A percentile compares a stretch with the other conserved stretches of the same genome.
Conservation (phyloP, 2,888 invertebrate genomes). For the Dichetophora obliterata region DNA sequence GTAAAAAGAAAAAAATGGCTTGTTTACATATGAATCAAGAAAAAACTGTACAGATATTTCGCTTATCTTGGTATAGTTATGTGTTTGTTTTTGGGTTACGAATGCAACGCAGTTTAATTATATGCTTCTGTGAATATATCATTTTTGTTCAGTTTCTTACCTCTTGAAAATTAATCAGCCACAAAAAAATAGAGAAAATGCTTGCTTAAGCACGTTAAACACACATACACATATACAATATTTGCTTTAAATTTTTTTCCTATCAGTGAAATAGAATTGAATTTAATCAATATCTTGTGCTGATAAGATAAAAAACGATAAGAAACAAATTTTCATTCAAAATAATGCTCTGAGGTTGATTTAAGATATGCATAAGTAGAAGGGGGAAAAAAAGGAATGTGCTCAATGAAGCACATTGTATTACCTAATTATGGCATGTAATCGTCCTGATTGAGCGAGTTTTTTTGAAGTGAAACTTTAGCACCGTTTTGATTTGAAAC, state of each 20-base stretch:
- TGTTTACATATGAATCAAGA: neutral
- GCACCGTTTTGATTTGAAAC: no score
- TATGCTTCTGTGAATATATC: neutral
- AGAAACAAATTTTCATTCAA: no score
- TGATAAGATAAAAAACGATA: no score
- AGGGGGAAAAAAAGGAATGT: no score
- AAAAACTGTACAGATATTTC: neutral
- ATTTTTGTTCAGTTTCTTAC: neutral
- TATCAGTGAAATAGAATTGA: neutral
- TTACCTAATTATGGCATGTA: no score
- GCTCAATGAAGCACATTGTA: no score
- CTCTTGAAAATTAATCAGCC: neutral
- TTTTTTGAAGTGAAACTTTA: no score
- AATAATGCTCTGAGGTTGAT: no score
- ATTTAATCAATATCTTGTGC: no score
- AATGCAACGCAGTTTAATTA: constrained; percentile 1
- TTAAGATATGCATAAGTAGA: no score
- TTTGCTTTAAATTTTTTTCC: neutral
- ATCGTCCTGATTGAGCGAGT: no score
- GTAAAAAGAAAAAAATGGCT: neutral
- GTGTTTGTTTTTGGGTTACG: neutral
- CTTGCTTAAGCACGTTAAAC: neutral
- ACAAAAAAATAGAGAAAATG: neutral
- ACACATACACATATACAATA: neutral
- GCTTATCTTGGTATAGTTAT: neutral